A percentile compares a stretch with the other conserved stretches of the same genome.
Conservation (phyloP, 2,113 vertebrate species). For the Aphyosemion australe region DNA sequence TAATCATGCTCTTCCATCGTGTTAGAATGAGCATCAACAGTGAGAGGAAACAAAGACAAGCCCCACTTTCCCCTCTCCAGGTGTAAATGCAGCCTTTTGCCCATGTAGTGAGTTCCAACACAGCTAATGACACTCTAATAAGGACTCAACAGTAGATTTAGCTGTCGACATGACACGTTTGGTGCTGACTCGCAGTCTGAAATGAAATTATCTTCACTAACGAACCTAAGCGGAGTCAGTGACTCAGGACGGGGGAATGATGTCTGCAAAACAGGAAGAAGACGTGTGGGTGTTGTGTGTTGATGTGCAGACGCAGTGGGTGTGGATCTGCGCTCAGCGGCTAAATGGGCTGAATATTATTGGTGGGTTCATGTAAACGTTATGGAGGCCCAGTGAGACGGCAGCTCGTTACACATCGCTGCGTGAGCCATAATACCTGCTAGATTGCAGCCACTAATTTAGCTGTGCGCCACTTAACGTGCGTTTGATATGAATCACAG, state of each 20-base stretch:
- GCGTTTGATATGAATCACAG: conserved; percentile 69
- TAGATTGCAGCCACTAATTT: conserved; percentile 66
- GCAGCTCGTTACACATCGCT: conserved; percentile 54
- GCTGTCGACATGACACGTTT: conserved; percentile 55
- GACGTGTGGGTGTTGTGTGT: conserved; percentile 57
- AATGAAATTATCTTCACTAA: conserved; percentile 67
- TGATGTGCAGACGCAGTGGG: conserved; percentile 55
- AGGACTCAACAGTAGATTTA: conserved; percentile 62
- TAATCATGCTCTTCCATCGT: neutral
- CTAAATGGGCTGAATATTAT: conserved; percentile 55
- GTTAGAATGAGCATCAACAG: neutral
- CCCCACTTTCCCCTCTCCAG: conserved; percentile 4
- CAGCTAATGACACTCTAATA: conserved; percentile 49
- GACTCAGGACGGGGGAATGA: conserved; percentile 67
- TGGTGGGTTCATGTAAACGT: conserved; percentile 63
- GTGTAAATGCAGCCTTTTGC: conserved; percentile 33
- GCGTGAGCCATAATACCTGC: conserved; percentile 63
- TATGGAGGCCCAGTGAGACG: conserved; percentile 58
- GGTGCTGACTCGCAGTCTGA: conserved; percentile 61
- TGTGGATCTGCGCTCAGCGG: conserved; percentile 42
- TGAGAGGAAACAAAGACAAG: neutral
- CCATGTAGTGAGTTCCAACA: conserved; percentile 29
- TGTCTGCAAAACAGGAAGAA: conserved; percentile 65
- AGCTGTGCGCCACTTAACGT: conserved; percentile 60
- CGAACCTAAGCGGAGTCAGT: conserved; percentile 72